Percentiles rank a stretch among this genome's conserved stretches.
Conservation (phyloP, 64 coral and sea anemone species). For the Astreopora myriophthalma region DNA sequence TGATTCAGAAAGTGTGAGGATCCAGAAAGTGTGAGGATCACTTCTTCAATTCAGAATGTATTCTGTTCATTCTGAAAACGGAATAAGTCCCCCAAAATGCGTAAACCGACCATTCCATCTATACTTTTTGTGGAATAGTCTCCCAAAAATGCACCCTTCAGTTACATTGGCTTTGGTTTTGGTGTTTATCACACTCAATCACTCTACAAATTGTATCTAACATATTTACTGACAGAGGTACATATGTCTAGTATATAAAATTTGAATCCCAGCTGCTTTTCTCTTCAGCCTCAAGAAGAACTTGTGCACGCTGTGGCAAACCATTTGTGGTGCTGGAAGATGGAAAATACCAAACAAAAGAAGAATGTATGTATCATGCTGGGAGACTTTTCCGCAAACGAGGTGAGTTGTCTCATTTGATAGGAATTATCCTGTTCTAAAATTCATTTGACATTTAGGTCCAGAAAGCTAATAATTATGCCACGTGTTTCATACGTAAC, state of each 20-base stretch:
- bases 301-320: slow-evolving; percentile 91
- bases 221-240: not conserved
- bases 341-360: slow-evolving; percentile 68
- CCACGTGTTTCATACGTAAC: too few species aligned
- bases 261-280: not conserved
- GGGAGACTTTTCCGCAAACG: slow-evolving; percentile 79
- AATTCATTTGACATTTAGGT: too few species aligned
- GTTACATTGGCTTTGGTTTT: too few species aligned
- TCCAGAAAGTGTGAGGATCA: too few species aligned
- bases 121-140: too few species aligned
- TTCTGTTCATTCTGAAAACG: too few species aligned
- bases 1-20: too few species aligned
- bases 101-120: too few species aligned
- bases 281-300: slow-evolving; percentile 57
- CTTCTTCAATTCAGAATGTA: too few species aligned
- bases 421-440: not conserved
- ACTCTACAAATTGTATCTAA: not conserved
- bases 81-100: too few species aligned
- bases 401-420: slow-evolving; percentile 42
- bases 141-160: too few species aligned
- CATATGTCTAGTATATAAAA: not conserved
- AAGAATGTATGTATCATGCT: slow-evolving; percentile 93
- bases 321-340: slow-evolving; percentile 72
- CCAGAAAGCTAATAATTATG: too few species aligned
- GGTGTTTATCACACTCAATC: not conserved